Evolutionary conservation across 2,113 vertebrate genomes (phyloP), one percentile per base, ranked within the genome.

Genomic region (Ictalurus furcatus): DNA sequence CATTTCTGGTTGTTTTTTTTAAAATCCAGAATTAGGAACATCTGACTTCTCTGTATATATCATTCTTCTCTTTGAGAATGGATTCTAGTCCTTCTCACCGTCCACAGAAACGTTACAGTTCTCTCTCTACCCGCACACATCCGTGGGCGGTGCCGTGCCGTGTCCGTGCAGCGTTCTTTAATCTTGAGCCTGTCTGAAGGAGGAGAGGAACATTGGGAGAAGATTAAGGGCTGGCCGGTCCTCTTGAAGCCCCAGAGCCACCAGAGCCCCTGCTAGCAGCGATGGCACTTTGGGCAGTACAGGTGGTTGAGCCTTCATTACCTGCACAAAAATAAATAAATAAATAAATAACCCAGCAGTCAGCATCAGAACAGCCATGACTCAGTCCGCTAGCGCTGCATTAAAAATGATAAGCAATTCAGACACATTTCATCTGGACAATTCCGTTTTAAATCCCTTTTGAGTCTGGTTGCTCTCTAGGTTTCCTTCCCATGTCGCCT

Each of bases 281-380:
- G 97, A 95, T 1, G 96, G 96, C 44, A 96, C 93, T 89, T 95
- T 93, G 1, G 94, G 85, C 17, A 96, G 74, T 12, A 95, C 92
- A 0, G 97, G 97, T 0, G 96, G 96, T 63, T 95, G 96, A 2
- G 96, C 96, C 83, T 97, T 96, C 96, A 97, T 95, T 94, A 98
- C 94, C 92, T 95, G 91, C 28, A 82, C 23, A 80, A 1, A 87
- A 3, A 90, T 0, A 58, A 44, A 30, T 14, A 28, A 30, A 34
- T n/a, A 76, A 3, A n/a, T 34, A 48, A 25, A 28, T 8, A 54
- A 44, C 40, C 40, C 13, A 78, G 40, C 71, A 40, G 7, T 30
- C 48, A 34, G 69, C 6, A 37, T 73, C 30, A 71, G 19, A 23
- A 76, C 37, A 44, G 73, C 8, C 37, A 74, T 9, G 34, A 74